phyloP scores from a whole-genome alignment of 2,888 invertebrate genomes.

The Diaperis boleti region DNA sequence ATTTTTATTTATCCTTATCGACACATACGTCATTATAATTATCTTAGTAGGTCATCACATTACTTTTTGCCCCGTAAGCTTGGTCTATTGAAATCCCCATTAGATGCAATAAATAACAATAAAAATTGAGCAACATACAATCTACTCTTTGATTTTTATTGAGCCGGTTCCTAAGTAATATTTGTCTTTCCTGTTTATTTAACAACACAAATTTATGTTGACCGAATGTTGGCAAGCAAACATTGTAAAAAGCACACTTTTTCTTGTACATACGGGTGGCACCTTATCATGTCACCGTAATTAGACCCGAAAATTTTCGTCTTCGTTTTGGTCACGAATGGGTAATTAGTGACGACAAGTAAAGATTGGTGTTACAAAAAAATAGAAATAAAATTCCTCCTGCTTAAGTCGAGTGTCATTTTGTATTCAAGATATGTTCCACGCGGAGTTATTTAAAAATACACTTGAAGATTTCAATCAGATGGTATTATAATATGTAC shows the following conservation, averaged over 20 bases:
- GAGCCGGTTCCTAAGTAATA: too few species aligned
- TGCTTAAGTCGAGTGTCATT: slow-evolving; percentile 30
- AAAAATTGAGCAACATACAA: neutral
- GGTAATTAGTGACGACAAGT: slow-evolving; percentile 34
- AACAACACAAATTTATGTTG: slow-evolving; percentile 3
- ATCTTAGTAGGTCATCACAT: too few species aligned
- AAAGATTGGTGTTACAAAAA: slow-evolving; percentile 35
- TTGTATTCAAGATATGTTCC: slow-evolving; percentile 18
- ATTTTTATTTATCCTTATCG: too few species aligned
- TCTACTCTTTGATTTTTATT: neutral
- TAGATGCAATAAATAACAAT: too few species aligned
- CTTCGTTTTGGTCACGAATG: slow-evolving; percentile 12
- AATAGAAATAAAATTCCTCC: slow-evolving; percentile 25
- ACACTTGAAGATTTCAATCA: slow-evolving; percentile 19
- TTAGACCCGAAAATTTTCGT: slow-evolving; percentile 31
- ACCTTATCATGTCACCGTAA: slow-evolving; percentile 26
- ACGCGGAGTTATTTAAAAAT: slow-evolving; percentile 30
- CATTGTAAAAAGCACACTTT: neutral
- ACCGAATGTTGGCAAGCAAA: slow-evolving; percentile 6
- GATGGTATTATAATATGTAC: slow-evolving; percentile 7
- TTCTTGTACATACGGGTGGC: slow-evolving; percentile 8
- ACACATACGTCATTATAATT: too few species aligned
- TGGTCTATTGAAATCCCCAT: too few species aligned
- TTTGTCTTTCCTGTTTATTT: neutral
- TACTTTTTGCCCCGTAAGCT: too few species aligned